These are phyloP conservation scores for Athene cunicularia DNA, from an alignment of 2,113 vertebrate genomes.

Conservation along the genomic window DNA sequence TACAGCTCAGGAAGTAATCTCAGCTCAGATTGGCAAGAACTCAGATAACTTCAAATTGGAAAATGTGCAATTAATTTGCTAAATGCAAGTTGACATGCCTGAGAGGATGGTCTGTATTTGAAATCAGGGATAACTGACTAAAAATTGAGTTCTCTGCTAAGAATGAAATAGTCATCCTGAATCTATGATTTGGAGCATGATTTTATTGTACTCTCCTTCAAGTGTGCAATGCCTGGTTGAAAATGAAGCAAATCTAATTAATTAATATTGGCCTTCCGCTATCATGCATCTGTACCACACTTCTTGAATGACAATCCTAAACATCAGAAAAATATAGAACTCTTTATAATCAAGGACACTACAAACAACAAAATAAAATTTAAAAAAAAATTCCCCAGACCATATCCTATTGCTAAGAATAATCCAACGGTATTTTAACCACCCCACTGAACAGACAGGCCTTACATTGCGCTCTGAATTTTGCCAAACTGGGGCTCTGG, in stretches of 20 bases:
- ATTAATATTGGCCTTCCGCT: not conserved
- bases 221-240: not conserved
- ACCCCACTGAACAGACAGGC: conserved; percentile 9
- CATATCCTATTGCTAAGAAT: conserved; percentile 38
- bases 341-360: not conserved
- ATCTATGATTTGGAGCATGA: not conserved
- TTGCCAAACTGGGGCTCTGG: not conserved
- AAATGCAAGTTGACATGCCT: conserved; percentile 2
- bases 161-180: conserved; percentile 5
- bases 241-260: conserved; percentile 40
- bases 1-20: conserved; percentile 10
- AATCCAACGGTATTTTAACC: not conserved
- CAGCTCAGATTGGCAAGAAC: conserved; percentile 2
- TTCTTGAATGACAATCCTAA: conserved; percentile 7
- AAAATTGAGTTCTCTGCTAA: not conserved
- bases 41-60: conserved; percentile 1
- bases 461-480: not conserved
- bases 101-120: not conserved
- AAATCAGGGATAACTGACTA: not conserved
- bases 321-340: not conserved
- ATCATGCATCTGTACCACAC: not conserved
- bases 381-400: not conserved
- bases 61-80: conserved; percentile 20
- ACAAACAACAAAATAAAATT: conserved; percentile 1
- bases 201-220: conserved; percentile 1